Percentiles rank a stretch among this genome's conserved stretches.
Conservation (phyloP, 1,140 invertebrate genomes). For the Hydropsyche tenuis region DNA sequence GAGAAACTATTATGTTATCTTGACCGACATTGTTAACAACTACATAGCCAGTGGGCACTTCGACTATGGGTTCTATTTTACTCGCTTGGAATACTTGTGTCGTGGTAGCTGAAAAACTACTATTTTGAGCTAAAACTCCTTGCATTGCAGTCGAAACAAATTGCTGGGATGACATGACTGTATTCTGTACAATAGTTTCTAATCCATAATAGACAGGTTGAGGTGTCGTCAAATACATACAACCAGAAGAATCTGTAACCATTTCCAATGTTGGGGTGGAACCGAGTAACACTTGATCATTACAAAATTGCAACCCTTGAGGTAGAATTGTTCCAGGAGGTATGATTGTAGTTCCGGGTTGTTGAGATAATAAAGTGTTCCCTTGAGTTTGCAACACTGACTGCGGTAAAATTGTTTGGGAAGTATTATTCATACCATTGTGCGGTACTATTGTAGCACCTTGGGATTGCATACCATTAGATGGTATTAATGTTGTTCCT, state of each 20-base stretch:
- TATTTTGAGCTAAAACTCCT: conserved; percentile 76
- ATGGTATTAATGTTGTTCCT: conserved; percentile 57
- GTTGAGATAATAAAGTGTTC: conserved; percentile 59
- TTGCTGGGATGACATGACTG: conserved; percentile 83
- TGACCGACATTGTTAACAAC: conserved; percentile 70
- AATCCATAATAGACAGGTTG: conserved; percentile 82
- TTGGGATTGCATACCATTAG: conserved; percentile 57
- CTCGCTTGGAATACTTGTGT: conserved; percentile 83
- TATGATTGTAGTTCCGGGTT: conserved; percentile 59
- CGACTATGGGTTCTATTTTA: conserved; percentile 80
- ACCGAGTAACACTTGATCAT: conserved; percentile 70
- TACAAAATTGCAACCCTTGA: conserved; percentile 66
- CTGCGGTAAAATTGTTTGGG: conserved; percentile 60
- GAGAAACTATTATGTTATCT: conserved; percentile 54
- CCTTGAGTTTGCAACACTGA: conserved; percentile 57
- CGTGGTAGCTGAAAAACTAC: conserved; percentile 79
- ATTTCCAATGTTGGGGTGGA: conserved; percentile 73
- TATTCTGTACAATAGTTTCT: conserved; percentile 84
- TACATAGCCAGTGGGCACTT: conserved; percentile 73
- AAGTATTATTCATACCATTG: conserved; percentile 59
- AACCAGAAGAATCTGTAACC: conserved; percentile 70
- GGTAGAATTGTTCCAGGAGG: conserved; percentile 71
- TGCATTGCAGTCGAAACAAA: conserved; percentile 79
- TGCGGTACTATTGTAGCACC: conserved; percentile 59
- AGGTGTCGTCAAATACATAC: conserved; percentile 67